A percentile compares a stretch with the other conserved stretches of the same genome.
phyloP scores from a whole-genome alignment of 1,140 invertebrate species.

The Drosophila guanche region DNA sequence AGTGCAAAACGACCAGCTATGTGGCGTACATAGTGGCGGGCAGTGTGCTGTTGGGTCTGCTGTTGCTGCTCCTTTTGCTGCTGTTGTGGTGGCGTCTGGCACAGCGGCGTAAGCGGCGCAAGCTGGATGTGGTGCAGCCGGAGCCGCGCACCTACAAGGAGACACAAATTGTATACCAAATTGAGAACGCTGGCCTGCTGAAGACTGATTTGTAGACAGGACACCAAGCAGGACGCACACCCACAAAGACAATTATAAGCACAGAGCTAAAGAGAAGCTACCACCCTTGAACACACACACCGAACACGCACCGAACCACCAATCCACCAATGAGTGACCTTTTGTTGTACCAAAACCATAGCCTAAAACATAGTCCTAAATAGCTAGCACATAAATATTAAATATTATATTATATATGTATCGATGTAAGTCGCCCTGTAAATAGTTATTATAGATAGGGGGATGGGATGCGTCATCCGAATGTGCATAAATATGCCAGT shows the following conservation, averaged over 20 bases:
- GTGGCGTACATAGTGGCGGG: constrained; percentile 66
- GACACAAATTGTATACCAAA: constrained; percentile 92
- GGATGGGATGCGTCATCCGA: constrained; percentile 2
- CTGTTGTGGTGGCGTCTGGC: constrained; percentile 67
- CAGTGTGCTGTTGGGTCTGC: constrained; percentile 77
- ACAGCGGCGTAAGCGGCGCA: constrained; percentile 83
- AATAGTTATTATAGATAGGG: constrained; percentile 5
- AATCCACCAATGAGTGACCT: constrained; percentile 48
- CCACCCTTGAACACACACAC: constrained; percentile 35
- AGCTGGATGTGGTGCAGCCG: constrained; percentile 88
- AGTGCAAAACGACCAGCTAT: constrained; percentile 64
- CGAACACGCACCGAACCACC: constrained; percentile 30
- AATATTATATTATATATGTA: constrained; percentile 9
- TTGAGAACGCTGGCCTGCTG: constrained; percentile 91
- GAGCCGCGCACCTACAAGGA: constrained; percentile 92
- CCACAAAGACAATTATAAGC: constrained; percentile 34
- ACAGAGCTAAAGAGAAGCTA: constrained; percentile 65
- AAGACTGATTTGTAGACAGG: constrained; percentile 88
- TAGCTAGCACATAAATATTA: constrained; percentile 34
- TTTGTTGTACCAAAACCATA: constrained; percentile 48
- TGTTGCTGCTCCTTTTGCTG: constrained; percentile 80
- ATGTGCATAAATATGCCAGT: not conserved
- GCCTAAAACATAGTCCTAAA: constrained; percentile 31
- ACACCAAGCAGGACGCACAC: constrained; percentile 8
- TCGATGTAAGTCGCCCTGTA: constrained; percentile 25